Evolutionary conservation across 2,797 vertebrate genomes (phyloP), one percentile per base, ranked within the genome.

Genomic region (Tiaroga cobitis): DNA sequence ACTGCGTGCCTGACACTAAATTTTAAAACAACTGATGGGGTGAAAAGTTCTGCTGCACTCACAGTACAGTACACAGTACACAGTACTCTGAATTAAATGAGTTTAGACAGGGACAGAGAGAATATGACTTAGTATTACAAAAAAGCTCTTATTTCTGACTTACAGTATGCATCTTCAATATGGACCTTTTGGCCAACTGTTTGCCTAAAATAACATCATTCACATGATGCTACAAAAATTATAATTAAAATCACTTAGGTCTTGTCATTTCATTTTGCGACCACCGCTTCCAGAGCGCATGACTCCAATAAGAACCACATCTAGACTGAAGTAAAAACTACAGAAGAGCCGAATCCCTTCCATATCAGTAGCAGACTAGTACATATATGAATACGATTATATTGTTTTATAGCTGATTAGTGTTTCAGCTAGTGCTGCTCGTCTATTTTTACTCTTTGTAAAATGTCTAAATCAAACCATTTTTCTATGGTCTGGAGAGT

Each of bases 11-110:
- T 80, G 54, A 80, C 32, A 65, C 41, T 32, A 73, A 56, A 68
- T 39, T 59, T 79, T 11, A 49, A 43, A 56, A 80, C 75, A 65
- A 49, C 56, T 41, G 59, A 85, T 63, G 56, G 77, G 69, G 78
- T 81, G 59, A 85, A 74, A 67, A 49, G 76, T 80, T 85, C 26
- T 26, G 43, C 18, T 19, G 29, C 68, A 11, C 29, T 61, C 51
- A 63, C 2, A 15, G 49, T 56, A 69, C 63, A 70, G 70, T 78
- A 84, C 59, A n/a, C n/a, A n/a, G n/a, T n/a, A n/a, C n/a, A n/a
- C n/a, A n/a, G 70, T 78, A 84, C 59, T 24, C 46, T 78, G 75
- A 69, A 84, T 78, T 26, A 84, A 78, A 72, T 8, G 26, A 49
- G 21, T 72, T 80, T 59, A 61, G 51, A 41, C 65, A 26, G 49